Conservation (phyloP, 2,113 vertebrate species). For the Argyrosomus japonicus region DNA sequence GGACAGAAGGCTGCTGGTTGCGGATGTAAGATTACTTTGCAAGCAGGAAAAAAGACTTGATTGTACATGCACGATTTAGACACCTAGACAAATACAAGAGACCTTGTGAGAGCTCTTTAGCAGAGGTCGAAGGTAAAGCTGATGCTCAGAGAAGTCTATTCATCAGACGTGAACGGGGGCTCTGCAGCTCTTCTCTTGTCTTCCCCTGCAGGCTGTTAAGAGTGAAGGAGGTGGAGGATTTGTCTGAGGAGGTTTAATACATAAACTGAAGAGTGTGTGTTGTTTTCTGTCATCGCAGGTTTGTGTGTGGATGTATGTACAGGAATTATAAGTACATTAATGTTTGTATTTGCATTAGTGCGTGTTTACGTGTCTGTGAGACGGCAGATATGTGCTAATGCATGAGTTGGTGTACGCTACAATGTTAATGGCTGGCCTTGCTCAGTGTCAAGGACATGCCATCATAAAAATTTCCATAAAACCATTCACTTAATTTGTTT, state of each 20-base stretch:
- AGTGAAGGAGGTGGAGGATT: constrained; percentile 27
- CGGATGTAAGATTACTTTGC: constrained; percentile 31
- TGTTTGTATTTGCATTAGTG: background rate
- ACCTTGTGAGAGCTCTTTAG: constrained; percentile 26
- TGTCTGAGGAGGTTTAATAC: constrained; percentile 12
- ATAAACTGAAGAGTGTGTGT: background rate
- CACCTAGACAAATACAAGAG: constrained; percentile 30
- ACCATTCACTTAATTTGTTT: constrained; percentile 13
- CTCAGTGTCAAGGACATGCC: constrained; percentile 7
- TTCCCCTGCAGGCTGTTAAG: constrained; percentile 18
- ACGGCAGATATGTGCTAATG: constrained; percentile 12
- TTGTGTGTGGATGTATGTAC: background rate
- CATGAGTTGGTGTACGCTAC: background rate
- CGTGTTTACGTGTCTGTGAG: background rate
- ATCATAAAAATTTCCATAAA: constrained; percentile 21
- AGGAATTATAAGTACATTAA: background rate
- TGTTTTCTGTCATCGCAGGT: constrained; percentile 12
- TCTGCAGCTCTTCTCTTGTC: background rate
- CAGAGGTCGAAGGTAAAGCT: constrained; percentile 35
- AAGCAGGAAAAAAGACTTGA: constrained; percentile 4
- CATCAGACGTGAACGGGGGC: constrained; percentile 28
- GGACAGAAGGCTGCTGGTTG: constrained; percentile 45
- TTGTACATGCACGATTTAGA: constrained; percentile 3
- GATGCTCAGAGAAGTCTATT: constrained; percentile 30
- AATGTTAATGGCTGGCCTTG: constrained; percentile 3